Evolutionary conservation across 2,797 vertebrate species (phyloP), one percentile per base, ranked within the genome.

Genomic region (Paratrypauchen microcephalus): DNA sequence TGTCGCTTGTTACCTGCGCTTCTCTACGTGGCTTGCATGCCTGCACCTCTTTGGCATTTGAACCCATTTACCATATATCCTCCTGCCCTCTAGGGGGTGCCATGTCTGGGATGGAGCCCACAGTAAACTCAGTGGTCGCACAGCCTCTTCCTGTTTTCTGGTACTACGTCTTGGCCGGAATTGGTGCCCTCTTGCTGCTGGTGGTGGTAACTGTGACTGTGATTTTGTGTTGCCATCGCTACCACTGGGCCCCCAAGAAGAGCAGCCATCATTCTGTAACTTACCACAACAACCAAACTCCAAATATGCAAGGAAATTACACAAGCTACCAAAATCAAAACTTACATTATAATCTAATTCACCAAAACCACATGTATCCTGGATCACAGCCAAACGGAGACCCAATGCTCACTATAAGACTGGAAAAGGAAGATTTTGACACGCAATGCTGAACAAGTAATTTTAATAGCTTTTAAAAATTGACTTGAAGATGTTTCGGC

Each of bases 101-200:
- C 94, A 93, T 96, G 87, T 96, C 94, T 92, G 96, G 95, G 92
- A 94, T 94, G 92, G 94, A 97, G 92, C 97, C 97, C 95, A 98
- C 97, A 91, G 95, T 97, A 96, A 95, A 96, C 94, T 90, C 94
- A 75, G 96, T 98, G 94, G 95, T 95, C 91, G 93, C 95, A 94
- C 95, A 96, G 93, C 95, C 95, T 80, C 93, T 98, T 89, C 96
- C 96, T 86, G 92, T 94, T 95, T 97, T 95, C 95, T 98, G 97
- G 97, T 98, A 96, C 97, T 99, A 98, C 95, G 94, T 96, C 91
- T 94, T 99, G 95, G 96, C 95, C 77, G 95, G 96, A 90, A 96
- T 95, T 79, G 97, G 95, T 72, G 96, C 95, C 84, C 90, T 97
- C 91, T 91, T 98, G 93, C 95, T 98, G 89, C 94, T 99, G 94